These are phyloP conservation scores for Syrrhaptes paradoxus DNA, from an alignment of 2,113 vertebrate species.

Conservation along the genomic window DNA sequence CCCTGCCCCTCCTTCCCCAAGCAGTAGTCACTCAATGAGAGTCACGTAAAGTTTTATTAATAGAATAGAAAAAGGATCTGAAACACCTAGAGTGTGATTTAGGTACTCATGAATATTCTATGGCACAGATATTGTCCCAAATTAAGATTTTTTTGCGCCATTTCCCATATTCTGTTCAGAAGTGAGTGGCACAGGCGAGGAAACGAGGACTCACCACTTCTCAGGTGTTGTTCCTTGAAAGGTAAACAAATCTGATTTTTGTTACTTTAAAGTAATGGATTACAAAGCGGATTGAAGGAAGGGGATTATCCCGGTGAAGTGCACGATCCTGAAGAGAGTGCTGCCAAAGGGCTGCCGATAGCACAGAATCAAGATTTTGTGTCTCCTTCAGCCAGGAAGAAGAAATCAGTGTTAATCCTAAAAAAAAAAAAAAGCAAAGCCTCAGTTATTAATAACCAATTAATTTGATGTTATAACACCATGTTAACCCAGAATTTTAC, in stretches of 20 bases:
- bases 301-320: not conserved
- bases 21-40: not conserved
- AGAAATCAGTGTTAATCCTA: not conserved
- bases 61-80: not conserved
- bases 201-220: not conserved
- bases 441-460: not conserved
- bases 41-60: not conserved
- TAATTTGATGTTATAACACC: not conserved
- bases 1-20: not conserved
- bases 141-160: not conserved
- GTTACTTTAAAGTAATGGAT: not conserved
- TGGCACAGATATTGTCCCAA: not conserved
- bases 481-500: not conserved
- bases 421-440: not conserved
- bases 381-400: not conserved
- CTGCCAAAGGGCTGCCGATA: not conserved
- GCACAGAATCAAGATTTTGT: not conserved
- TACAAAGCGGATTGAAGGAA: not conserved
- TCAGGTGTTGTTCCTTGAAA: not conserved
- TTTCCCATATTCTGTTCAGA: not conserved
- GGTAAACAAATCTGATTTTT: not conserved
- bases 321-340: not conserved
- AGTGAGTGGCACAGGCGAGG: not conserved
- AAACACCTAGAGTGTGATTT: not conserved
- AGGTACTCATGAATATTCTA: not conserved